These are phyloP conservation scores for Tanaodytes sp. DNA, from an alignment of 2,888 invertebrate genomes.

Conservation along the genomic window DNA sequence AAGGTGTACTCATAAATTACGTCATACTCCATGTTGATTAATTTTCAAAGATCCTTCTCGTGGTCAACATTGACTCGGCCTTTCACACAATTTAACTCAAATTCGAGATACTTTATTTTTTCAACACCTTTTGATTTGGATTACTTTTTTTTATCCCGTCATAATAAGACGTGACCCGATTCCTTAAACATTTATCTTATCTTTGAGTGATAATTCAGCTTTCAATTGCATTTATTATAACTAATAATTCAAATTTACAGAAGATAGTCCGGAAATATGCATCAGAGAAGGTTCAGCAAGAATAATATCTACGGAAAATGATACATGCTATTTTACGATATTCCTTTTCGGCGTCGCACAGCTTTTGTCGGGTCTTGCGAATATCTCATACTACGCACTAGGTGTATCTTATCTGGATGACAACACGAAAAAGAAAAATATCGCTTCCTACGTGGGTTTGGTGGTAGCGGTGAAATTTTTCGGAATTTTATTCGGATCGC, in stretches of 20 bases:
- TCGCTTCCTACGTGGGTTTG: constrained; percentile 70
- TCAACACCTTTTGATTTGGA: no score
- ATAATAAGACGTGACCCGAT: no score
- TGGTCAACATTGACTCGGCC: no score
- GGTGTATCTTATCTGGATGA: constrained; percentile 79
- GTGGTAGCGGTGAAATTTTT: constrained; percentile 62
- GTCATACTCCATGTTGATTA: no score
- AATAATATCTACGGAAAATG: constrained; percentile 57
- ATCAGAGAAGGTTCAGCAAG: constrained; percentile 55
- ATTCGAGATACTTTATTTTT: no score
- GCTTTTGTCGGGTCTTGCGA: constrained; percentile 73
- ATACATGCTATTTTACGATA: constrained; percentile 69
- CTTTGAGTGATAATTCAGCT: constrained; percentile 6
- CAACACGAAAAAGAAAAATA: constrained; percentile 75
- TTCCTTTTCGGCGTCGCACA: constrained; percentile 74
- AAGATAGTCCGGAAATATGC: constrained; percentile 57
- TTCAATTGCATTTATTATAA: constrained; percentile 9
- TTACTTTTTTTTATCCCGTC: no score
- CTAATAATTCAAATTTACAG: constrained; percentile 35
- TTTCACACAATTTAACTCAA: no score
- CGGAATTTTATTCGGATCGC: constrained; percentile 64
- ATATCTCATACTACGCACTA: constrained; percentile 75
- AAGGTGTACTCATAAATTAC: no score
- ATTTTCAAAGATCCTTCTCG: no score
- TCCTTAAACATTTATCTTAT: constrained; percentile 25